Conservation (phyloP, 2,888 invertebrate species). For the Lydus trimaculatus region DNA sequence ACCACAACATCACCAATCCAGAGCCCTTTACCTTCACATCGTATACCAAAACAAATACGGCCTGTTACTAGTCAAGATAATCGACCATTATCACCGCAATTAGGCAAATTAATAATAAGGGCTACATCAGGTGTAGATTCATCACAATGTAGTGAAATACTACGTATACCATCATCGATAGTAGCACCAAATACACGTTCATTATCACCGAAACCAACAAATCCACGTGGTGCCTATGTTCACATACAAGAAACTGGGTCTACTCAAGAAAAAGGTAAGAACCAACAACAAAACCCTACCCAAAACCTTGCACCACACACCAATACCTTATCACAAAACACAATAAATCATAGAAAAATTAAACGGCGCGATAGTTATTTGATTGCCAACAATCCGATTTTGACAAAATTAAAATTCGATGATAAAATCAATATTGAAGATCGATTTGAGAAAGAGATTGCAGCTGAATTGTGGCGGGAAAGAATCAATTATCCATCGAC, state of each 20-base stretch:
- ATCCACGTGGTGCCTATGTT: slow-evolving; percentile 70
- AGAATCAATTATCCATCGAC: slow-evolving; percentile 75
- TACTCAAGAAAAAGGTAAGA: slow-evolving; percentile 76
- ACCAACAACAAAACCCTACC: slow-evolving; percentile 24
- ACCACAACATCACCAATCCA: slow-evolving; percentile 61
- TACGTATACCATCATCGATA: slow-evolving; percentile 68
- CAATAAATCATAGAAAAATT: slow-evolving; percentile 61
- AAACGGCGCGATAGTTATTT: slow-evolving; percentile 87
- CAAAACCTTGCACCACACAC: slow-evolving; percentile 40
- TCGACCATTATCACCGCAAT: slow-evolving; percentile 68
- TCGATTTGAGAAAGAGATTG: slow-evolving; percentile 66
- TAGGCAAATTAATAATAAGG: slow-evolving; percentile 66
- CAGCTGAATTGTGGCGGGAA: slow-evolving; percentile 70
- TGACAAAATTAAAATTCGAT: slow-evolving; percentile 69
- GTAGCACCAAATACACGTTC: slow-evolving; percentile 65
- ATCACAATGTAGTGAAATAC: slow-evolving; percentile 63
- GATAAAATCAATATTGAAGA: slow-evolving; percentile 45
- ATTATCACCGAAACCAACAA: slow-evolving; percentile 57
- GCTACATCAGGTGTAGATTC: slow-evolving; percentile 54
- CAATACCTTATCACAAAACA: slow-evolving; percentile 52
- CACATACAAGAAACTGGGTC: slow-evolving; percentile 73
- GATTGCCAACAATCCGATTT: slow-evolving; percentile 77
- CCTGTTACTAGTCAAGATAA: slow-evolving; percentile 54
- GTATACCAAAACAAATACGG: slow-evolving; percentile 58
- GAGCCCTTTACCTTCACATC: slow-evolving; percentile 62